A percentile compares a stretch with the other conserved stretches of the same genome.
Evolutionary conservation across 35 echinoderm and acorn worm species (phyloP).

Genomic region (Holothuria glaberrima): DNA sequence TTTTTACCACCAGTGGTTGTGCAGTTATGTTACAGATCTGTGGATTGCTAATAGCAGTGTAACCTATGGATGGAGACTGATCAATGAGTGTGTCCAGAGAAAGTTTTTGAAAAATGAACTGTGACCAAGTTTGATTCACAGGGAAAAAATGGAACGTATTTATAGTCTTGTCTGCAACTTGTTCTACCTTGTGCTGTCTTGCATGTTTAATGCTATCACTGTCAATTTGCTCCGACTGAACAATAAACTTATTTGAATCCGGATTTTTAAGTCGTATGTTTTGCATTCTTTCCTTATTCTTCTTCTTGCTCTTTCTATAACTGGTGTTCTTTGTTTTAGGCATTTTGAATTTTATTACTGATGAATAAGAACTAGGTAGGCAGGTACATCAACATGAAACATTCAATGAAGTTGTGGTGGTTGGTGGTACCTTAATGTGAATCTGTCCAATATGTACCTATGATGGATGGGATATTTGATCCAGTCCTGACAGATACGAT

Average conservation of each 20-base stretch:
- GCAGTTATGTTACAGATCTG: background rate
- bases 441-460: too few species aligned
- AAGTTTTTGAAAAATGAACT: background rate
- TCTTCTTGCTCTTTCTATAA: background rate
- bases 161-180: background rate
- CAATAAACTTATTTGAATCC: background rate
- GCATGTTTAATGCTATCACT: background rate
- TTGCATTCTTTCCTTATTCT: background rate
- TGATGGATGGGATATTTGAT: too few species aligned
- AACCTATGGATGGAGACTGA: too few species aligned
- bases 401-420: too few species aligned
- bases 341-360: constrained; percentile 27
- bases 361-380: too few species aligned
- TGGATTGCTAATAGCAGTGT: background rate
- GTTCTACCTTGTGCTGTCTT: background rate
- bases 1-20: background rate
- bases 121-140: background rate
- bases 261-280: background rate
- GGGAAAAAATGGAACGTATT: constrained; percentile 26
- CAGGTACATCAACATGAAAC: too few species aligned
- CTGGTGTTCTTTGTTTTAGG: constrained; percentile 30
- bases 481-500: too few species aligned
- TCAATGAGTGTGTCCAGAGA: too few species aligned
- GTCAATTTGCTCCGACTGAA: too few species aligned
- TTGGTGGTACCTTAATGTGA: too few species aligned